phyloP scores from a whole-genome alignment of 2,888 invertebrate species.

The Athalia cordata region DNA sequence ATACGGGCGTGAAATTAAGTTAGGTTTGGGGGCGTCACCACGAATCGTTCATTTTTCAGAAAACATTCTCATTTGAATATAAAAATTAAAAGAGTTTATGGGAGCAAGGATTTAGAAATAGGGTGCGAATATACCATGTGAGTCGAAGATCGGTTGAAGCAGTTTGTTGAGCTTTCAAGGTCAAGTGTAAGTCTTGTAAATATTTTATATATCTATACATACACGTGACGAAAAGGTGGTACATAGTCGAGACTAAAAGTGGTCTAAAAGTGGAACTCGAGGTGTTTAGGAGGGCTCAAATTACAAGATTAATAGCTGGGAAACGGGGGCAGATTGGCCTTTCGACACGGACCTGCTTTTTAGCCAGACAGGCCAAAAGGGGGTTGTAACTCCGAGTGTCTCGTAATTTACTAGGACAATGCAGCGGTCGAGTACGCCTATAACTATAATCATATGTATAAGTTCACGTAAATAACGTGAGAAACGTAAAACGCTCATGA shows the following conservation, averaged over 20 bases:
- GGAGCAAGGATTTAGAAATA: neutral
- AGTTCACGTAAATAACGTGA: too few species aligned
- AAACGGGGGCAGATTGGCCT: slow-evolving; percentile 15
- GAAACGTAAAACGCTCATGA: too few species aligned
- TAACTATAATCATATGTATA: too few species aligned
- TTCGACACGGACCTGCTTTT: slow-evolving; percentile 16
- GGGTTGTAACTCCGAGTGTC: neutral
- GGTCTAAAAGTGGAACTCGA: slow-evolving; percentile 19
- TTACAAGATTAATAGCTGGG: slow-evolving; percentile 26
- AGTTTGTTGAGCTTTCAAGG: slow-evolving; percentile 7
- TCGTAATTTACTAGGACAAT: slow-evolving; percentile 6
- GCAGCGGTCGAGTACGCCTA: neutral
- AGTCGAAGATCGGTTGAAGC: neutral
- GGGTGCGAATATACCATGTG: neutral
- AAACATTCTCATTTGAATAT: too few species aligned
- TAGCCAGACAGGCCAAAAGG: neutral
- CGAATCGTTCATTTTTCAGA: too few species aligned
- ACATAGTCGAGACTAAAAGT: neutral
- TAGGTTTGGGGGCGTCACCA: too few species aligned
- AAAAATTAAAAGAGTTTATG: too few species aligned
- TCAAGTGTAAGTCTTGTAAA: neutral
- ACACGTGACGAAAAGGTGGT: neutral
- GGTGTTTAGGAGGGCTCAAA: slow-evolving; percentile 24
- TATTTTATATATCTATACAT: neutral
- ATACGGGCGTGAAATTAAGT: too few species aligned